These are phyloP conservation scores for Scrobipalpa atriplicella DNA, from an alignment of 2,888 invertebrate species.

Conservation along the genomic window DNA sequence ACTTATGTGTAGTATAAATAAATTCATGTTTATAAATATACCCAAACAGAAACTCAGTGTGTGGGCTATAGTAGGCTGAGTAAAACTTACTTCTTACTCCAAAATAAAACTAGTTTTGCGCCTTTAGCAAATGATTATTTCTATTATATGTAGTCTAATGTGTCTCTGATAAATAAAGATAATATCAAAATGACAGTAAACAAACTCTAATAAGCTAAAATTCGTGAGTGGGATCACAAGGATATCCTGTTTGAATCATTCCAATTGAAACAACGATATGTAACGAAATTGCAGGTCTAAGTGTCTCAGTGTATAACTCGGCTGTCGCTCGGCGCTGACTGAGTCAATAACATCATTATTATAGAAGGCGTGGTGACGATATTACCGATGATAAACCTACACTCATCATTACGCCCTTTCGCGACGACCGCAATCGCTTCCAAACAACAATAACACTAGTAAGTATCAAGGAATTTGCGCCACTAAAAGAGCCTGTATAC, in stretches of 20 bases:
- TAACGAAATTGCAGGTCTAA: slow-evolving; percentile 7
- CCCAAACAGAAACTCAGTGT: neutral
- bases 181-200: slow-evolving; percentile 17
- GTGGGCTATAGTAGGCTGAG: slow-evolving; percentile 16
- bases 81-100: neutral
- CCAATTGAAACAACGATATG: slow-evolving; percentile 12
- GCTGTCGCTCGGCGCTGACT: slow-evolving; percentile 30
- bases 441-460: slow-evolving; percentile 1
- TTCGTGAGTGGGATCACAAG: slow-evolving; percentile 11
- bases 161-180: neutral
- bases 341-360: slow-evolving; percentile 40
- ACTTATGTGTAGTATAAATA: no score
- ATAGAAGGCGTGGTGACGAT: slow-evolving; percentile 53
- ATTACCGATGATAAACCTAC: slow-evolving; percentile 62
- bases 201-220: slow-evolving; percentile 25
- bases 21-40: neutral
- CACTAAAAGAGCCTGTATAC: slow-evolving; percentile 18
- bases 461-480: slow-evolving; percentile 13
- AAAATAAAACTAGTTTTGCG: neutral
- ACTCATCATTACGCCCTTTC: slow-evolving; percentile 72
- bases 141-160: neutral
- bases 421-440: slow-evolving; percentile 30
- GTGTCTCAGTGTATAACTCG: neutral
- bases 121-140: neutral
- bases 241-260: slow-evolving; percentile 27